phyloP scores from a whole-genome alignment of 2,888 invertebrate genomes.

The Melinaea menophilus region DNA sequence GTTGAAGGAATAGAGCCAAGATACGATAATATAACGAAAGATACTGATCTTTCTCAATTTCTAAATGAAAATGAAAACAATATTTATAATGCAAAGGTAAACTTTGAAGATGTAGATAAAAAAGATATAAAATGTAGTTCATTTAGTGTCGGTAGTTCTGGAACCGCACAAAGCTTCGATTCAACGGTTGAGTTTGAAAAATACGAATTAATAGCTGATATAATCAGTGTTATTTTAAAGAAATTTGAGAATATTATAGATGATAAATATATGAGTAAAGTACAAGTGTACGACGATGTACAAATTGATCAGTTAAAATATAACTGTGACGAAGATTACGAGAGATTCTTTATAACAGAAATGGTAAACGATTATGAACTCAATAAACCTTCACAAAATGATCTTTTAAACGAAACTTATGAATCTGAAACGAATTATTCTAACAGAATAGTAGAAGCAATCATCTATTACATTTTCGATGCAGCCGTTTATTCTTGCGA shows the following conservation, averaged over 20 bases:
- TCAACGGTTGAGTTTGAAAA: slow-evolving; percentile 69
- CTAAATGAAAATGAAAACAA: not conserved
- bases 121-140: slow-evolving; percentile 37
- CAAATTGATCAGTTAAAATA: not conserved
- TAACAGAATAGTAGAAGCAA: slow-evolving; percentile 55
- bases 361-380: slow-evolving; percentile 55
- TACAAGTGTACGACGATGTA: slow-evolving; percentile 7
- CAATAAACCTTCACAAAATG: slow-evolving; percentile 45
- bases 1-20: not conserved
- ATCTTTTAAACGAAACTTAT: slow-evolving; percentile 50
- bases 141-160: slow-evolving; percentile 40
- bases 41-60: no score
- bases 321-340: slow-evolving; percentile 14
- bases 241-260: slow-evolving; percentile 41
- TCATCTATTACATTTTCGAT: slow-evolving; percentile 61
- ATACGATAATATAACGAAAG: no score
- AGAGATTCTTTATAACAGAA: slow-evolving; percentile 57
- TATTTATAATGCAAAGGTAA: not conserved
- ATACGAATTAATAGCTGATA: slow-evolving; percentile 56
- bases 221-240: slow-evolving; percentile 48
- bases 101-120: not conserved
- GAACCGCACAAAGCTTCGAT: slow-evolving; percentile 52
- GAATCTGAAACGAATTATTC: slow-evolving; percentile 43
- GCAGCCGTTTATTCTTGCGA: slow-evolving; percentile 44
- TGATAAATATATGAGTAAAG: slow-evolving; percentile 16